phyloP scores from a whole-genome alignment of 2,797 vertebrate genomes.

The Muraenolepis orangiensis region DNA sequence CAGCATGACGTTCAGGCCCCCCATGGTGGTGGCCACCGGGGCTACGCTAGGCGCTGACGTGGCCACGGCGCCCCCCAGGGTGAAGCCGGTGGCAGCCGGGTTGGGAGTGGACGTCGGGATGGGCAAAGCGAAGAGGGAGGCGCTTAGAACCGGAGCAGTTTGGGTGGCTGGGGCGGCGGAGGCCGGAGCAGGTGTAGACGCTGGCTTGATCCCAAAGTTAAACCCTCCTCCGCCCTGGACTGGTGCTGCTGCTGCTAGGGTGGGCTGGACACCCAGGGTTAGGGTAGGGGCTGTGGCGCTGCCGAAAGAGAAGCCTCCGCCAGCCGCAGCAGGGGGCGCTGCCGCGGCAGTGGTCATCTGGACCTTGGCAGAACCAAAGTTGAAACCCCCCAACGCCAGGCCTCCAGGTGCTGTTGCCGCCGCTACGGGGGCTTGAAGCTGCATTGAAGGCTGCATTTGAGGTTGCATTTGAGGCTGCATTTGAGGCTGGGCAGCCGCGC shows the following conservation, averaged over 20 bases:
- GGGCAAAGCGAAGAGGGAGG: slow-evolving; percentile 72
- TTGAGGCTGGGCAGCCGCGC: slow-evolving; percentile 37
- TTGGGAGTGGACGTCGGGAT: slow-evolving; percentile 54
- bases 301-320: slow-evolving; percentile 68
- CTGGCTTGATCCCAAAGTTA: slow-evolving; percentile 77
- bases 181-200: slow-evolving; percentile 69
- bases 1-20: slow-evolving; percentile 60
- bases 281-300: slow-evolving; percentile 54
- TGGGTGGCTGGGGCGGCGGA: slow-evolving; percentile 37
- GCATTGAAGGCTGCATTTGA: slow-evolving; percentile 28
- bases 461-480: slow-evolving; percentile 20
- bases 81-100: slow-evolving; percentile 56
- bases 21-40: slow-evolving; percentile 37
- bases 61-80: slow-evolving; percentile 26
- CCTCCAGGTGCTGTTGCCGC: slow-evolving; percentile 25
- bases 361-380: slow-evolving; percentile 66
- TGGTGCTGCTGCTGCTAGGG: slow-evolving; percentile 28
- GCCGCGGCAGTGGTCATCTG: slow-evolving; percentile 60
- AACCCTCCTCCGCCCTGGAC: slow-evolving; percentile 63
- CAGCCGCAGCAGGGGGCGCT: slow-evolving; percentile 34
- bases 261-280: slow-evolving; percentile 53
- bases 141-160: slow-evolving; percentile 25
- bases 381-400: slow-evolving; percentile 59
- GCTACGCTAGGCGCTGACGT: slow-evolving; percentile 33
- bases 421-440: slow-evolving; percentile 26